Evolutionary conservation across 2,113 vertebrate species (phyloP).

Genomic region (human): DNA sequence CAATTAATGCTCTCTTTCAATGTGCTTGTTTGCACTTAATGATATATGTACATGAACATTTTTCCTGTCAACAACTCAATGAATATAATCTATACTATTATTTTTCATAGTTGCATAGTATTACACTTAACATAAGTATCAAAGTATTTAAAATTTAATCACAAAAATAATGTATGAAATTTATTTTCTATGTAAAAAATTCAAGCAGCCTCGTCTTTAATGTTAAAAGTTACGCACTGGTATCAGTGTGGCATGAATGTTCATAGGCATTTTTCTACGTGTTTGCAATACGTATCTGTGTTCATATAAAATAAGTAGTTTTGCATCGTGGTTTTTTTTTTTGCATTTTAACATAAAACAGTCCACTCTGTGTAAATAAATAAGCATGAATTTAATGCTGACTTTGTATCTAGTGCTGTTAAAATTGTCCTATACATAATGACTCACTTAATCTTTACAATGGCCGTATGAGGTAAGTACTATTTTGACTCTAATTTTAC

Average conservation of each 20-base stretch:
- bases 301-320: not conserved
- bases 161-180: not conserved
- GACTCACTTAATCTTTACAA: not conserved
- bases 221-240: no score
- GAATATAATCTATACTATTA: not conserved
- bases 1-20: not conserved
- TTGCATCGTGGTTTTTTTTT: not conserved
- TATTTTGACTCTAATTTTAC: not conserved
- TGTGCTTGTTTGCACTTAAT: not conserved
- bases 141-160: conserved; percentile 7
- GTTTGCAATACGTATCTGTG: not conserved
- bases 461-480: conserved; percentile 31
- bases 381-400: not conserved
- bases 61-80: not conserved
- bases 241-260: not conserved
- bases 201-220: not conserved
- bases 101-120: not conserved
- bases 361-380: not conserved
- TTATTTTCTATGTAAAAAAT: not conserved
- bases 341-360: not conserved
- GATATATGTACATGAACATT: not conserved
- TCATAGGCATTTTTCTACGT: not conserved
- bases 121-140: not conserved
- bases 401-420: not conserved
- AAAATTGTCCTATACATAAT: not conserved